Percentiles rank a stretch among this genome's conserved stretches.
Evolutionary conservation across 2,797 vertebrate genomes (phyloP).

Genomic region (Sphenodon punctatus): DNA sequence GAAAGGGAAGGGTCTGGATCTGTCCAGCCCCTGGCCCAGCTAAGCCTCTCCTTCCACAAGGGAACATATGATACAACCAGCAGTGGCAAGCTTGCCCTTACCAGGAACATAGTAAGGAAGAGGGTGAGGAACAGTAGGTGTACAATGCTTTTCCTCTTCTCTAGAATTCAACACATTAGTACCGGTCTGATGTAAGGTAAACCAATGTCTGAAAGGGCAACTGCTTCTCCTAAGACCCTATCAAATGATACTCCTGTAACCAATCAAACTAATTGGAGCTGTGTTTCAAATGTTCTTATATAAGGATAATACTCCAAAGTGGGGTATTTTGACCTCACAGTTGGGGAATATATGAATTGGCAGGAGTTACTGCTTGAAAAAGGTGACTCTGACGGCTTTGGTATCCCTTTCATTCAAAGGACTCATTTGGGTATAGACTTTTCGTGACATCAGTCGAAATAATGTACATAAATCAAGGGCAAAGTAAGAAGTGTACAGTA

Average conservation of each 20-base stretch:
- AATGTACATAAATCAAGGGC: neutral
- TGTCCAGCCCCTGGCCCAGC: too few relatives aligned
- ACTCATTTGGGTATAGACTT: neutral
- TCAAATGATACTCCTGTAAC: neutral
- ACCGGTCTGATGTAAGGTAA: too few relatives aligned
- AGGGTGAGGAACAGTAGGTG: too few relatives aligned
- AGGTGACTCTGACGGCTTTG: neutral
- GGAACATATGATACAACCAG: too few relatives aligned
- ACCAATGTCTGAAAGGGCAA: too few relatives aligned
- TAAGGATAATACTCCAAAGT: neutral
- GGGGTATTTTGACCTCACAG: neutral
- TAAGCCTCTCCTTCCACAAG: too few relatives aligned
- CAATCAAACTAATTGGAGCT: neutral
- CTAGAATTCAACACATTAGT: too few relatives aligned
- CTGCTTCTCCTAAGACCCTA: too few relatives aligned
- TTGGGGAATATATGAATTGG: neutral
- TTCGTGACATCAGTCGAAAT: neutral
- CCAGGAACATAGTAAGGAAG: too few relatives aligned
- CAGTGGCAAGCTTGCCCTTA: too few relatives aligned
- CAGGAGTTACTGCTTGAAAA: neutral
- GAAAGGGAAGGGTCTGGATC: too few relatives aligned
- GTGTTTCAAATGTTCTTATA: neutral
- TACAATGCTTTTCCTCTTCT: too few relatives aligned
- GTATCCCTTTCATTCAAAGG: neutral
- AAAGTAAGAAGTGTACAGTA: neutral